These are phyloP conservation scores for Strix aluco DNA, from an alignment of 2,113 vertebrate genomes.

Conservation along the genomic window DNA sequence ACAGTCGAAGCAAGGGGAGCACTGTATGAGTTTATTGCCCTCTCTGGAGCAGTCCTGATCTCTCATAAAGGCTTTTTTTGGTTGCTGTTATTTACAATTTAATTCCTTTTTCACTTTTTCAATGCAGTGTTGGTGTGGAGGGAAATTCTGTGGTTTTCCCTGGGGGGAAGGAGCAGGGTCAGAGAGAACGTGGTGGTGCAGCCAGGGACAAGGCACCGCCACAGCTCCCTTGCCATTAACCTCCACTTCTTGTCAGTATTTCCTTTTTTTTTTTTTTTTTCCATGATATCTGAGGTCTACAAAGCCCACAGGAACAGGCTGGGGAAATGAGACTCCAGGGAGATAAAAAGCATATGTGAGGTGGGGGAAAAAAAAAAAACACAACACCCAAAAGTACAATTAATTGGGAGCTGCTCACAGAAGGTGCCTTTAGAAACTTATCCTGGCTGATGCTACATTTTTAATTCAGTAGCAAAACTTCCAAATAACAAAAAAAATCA, in stretches of 20 bases:
- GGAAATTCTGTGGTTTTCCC: neutral
- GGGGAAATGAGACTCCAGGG: neutral
- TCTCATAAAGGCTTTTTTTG: neutral
- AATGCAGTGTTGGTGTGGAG: rapidly evolving
- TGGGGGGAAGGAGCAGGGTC: neutral
- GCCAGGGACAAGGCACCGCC: neutral
- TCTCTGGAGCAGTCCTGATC: neutral
- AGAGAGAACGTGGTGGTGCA: rapidly evolving
- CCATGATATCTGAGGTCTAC: neutral
- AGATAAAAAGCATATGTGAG: neutral
- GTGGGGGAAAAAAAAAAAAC: no score
- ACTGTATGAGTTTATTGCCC: neutral
- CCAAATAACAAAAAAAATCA: no score
- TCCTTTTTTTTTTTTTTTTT: no score
- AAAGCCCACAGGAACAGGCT: neutral
- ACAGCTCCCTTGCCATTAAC: neutral
- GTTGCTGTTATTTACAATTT: neutral
- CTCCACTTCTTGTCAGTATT: rapidly evolving
- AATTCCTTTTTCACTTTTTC: neutral
- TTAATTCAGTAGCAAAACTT: no score
- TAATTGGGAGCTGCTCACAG: neutral
- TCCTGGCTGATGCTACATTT: neutral
- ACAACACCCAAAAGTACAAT: neutral
- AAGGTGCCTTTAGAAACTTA: neutral
- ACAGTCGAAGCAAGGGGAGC: neutral